Conservation (phyloP, 2,113 vertebrate species). For the rabbit (Oryctolagus cuniculus) region mOryCun1.1 NC_091434.1:151575001-151575500, state of each 20-base stretch:
- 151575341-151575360: constrained; percentile 51
- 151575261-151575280: neutral
- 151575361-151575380: constrained; percentile 39
- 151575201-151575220: constrained; percentile 39
- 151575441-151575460: constrained; percentile 49
- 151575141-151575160: constrained; percentile 64
- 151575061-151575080: constrained; percentile 50
- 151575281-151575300: constrained; percentile 50
- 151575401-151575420: constrained; percentile 53
- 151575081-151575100: constrained; percentile 27
- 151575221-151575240: constrained; percentile 4
- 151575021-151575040: constrained; percentile 33
- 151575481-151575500: constrained; percentile 40
- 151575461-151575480: constrained; percentile 49
- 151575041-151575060: constrained; percentile 30
- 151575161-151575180: constrained; percentile 34
- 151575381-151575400: constrained; percentile 36
- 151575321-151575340: constrained; percentile 37
- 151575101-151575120: constrained; percentile 41
- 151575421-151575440: neutral
- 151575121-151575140: constrained; percentile 62
- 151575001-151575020: constrained; percentile 70
- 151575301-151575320: constrained; percentile 39
- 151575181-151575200: neutral
- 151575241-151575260: neutral